phyloP scores from a whole-genome alignment of 2,888 invertebrate species.

The Schizaphis graminum region DNA sequence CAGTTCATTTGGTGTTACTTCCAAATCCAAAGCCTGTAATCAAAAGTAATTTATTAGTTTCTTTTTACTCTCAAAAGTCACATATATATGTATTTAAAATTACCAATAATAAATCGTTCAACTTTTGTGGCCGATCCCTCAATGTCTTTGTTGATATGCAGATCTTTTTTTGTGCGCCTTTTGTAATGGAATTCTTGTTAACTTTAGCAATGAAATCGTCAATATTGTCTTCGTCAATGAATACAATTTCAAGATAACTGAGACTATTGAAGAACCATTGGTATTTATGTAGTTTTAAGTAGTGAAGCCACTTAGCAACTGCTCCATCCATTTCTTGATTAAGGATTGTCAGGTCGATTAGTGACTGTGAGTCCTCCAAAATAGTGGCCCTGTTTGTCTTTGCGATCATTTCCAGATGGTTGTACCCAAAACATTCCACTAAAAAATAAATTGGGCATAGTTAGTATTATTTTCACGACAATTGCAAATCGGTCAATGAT shows the following conservation, averaged over 20 bases:
- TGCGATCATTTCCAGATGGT: constrained; percentile 11
- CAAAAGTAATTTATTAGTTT: background rate
- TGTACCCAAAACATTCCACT: constrained; percentile 40
- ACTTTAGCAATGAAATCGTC: constrained; percentile 55
- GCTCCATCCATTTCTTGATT: constrained; percentile 50
- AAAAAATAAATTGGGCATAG: background rate
- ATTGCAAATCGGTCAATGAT: background rate
- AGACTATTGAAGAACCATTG: constrained; percentile 51
- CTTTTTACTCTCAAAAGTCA: background rate
- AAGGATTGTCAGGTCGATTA: background rate
- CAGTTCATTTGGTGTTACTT: constrained; percentile 22
- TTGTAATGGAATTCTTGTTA: constrained; percentile 45
- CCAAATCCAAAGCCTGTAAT: constrained; percentile 51
- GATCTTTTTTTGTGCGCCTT: constrained; percentile 52
- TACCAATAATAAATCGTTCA: constrained; percentile 34
- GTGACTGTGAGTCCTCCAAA: background rate
- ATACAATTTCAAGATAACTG: constrained; percentile 54
- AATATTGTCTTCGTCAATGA: constrained; percentile 51
- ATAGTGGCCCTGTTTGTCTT: background rate
- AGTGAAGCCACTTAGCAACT: constrained; percentile 37
- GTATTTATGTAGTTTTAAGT: constrained; percentile 55
- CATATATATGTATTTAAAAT: background rate
- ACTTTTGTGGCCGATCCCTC: constrained; percentile 23
- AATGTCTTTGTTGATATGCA: constrained; percentile 44
- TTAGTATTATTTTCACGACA: too few species aligned